Evolutionary conservation across 1,140 invertebrate species (phyloP).

Genomic region (Pantala flavescens): DNA sequence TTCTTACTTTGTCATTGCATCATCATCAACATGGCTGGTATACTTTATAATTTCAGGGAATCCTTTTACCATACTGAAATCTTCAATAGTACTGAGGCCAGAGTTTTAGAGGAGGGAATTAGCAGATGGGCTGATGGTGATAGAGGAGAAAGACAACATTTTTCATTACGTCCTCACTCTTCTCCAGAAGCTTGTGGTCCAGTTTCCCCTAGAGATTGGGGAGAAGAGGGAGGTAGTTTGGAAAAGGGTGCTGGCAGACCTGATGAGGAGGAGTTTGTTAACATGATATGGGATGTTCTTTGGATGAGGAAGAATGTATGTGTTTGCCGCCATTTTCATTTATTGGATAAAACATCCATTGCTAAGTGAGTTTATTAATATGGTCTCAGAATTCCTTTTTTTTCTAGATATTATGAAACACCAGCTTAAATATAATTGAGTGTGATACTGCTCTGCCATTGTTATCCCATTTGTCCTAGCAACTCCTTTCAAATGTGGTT

Average conservation of each 20-base stretch:
- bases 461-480: too few species aligned
- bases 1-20: not conserved
- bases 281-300: conserved; percentile 75
- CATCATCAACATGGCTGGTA: not conserved
- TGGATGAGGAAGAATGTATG: conserved; percentile 92
- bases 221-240: not conserved
- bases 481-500: too few species aligned
- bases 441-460: too few species aligned
- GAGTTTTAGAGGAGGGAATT: not conserved
- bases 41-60: not conserved
- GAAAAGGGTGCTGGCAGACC: conserved; percentile 25
- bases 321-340: conserved; percentile 82
- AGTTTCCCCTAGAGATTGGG: conserved; percentile 15
- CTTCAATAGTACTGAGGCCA: not conserved
- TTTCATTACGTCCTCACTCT: not conserved
- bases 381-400: conserved; percentile 17
- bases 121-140: not conserved
- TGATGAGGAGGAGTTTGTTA: conserved; percentile 65
- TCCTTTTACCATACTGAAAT: conserved; percentile 11
- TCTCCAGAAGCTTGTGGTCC: not conserved
- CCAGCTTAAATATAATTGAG: too few species aligned
- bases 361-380: conserved; percentile 43
- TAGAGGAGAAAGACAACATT: not conserved
- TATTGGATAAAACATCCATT: conserved; percentile 62
- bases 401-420: too few species aligned